Evolutionary conservation across 1,140 invertebrate species (phyloP).

Genomic region (Drosophila oshimai): DNA sequence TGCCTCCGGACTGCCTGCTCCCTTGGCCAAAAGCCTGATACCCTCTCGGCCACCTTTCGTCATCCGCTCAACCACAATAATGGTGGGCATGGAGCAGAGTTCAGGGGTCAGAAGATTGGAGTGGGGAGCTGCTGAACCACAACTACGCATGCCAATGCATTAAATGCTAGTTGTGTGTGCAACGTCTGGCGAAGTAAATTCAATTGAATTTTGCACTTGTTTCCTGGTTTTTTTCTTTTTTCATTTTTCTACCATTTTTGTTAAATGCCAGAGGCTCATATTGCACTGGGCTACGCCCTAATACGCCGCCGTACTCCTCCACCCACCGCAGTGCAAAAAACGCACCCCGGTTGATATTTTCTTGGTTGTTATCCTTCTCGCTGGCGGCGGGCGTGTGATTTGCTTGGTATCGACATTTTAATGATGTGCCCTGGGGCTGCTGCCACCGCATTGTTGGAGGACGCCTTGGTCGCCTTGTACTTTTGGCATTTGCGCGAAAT

Average conservation of each 20-base stretch:
- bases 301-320: conserved; percentile 3
- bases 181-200: conserved; percentile 73
- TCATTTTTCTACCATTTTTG: conserved; percentile 38
- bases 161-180: conserved; percentile 56
- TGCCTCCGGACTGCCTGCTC: conserved; percentile 7
- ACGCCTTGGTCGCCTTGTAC: conserved; percentile 56
- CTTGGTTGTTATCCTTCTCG: conserved; percentile 61
- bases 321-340: conserved; percentile 16
- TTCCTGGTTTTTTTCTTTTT: conserved; percentile 48
- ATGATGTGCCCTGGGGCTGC: conserved; percentile 77
- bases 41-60: conserved; percentile 38
- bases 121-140: conserved; percentile 3
- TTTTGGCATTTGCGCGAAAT: conserved; percentile 67
- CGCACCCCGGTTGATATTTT: conserved; percentile 45
- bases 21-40: conserved; percentile 10
- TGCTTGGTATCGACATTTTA: conserved; percentile 82
- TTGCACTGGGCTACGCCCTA: conserved; percentile 65
- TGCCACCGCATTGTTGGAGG: conserved; percentile 33
- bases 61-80: conserved; percentile 37
- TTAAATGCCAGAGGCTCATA: conserved; percentile 71
- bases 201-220: conserved; percentile 75
- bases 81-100: conserved; percentile 2
- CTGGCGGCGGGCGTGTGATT: conserved; percentile 76
- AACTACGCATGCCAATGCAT: conserved; percentile 55
- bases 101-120: background rate